phyloP scores from a whole-genome alignment of 2,113 vertebrate species.

The Brevimyrus niger region DNA sequence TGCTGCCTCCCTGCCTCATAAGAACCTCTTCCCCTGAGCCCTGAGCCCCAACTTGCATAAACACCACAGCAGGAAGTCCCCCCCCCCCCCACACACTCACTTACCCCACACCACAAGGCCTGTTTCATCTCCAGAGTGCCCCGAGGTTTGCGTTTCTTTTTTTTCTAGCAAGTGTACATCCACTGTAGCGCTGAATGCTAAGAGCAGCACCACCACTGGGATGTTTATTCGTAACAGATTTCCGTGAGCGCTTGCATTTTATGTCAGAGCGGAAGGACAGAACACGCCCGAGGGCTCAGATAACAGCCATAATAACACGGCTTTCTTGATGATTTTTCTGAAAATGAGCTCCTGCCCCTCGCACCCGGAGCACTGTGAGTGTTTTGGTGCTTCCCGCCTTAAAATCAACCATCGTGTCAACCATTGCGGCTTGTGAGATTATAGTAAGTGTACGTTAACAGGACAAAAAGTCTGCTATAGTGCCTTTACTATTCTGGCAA shows the following conservation, averaged over 20 bases:
- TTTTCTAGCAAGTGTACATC: not conserved
- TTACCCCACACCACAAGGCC: not conserved
- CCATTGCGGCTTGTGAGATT: not conserved
- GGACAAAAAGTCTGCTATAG: not conserved
- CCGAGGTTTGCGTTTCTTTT: not conserved
- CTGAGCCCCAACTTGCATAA: not conserved
- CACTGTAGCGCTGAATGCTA: not conserved
- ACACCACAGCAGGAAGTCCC: not conserved
- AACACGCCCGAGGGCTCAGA: not conserved
- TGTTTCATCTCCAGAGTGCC: not conserved
- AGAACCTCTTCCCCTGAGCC: not conserved
- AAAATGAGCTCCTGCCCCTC: not conserved
- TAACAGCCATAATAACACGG: not conserved
- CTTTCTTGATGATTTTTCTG: not conserved
- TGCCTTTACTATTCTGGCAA: not conserved
- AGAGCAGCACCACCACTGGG: not conserved
- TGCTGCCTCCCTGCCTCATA: not conserved
- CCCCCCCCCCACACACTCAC: not conserved
- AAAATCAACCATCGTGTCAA: not conserved
- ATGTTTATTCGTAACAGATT: conserved; percentile 2
- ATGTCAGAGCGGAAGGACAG: not conserved
- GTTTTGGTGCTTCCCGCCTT: not conserved
- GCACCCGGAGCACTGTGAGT: not conserved
- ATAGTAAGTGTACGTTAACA: not conserved
- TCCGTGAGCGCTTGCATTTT: not conserved